Percentiles rank a stretch among this genome's conserved stretches.
These are phyloP conservation scores for Tretioscincus oriximinensis DNA, from an alignment of 2,113 vertebrate genomes.

Conservation along the genomic window DNA sequence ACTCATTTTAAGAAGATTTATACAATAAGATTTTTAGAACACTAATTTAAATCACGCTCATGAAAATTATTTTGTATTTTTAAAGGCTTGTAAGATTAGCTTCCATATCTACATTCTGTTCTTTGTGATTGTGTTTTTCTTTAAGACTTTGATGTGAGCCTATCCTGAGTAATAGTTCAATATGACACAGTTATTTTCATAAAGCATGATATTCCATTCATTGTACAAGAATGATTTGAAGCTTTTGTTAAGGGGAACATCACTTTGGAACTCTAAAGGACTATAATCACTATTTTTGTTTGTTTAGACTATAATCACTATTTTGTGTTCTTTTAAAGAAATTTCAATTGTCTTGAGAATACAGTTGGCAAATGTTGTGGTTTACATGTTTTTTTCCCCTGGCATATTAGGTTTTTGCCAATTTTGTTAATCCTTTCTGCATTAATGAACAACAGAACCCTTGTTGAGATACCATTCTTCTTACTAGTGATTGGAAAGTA, in stretches of 20 bases:
- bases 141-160: conserved; percentile 68
- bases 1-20: conserved; percentile 78
- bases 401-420: not conserved
- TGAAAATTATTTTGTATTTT: conserved; percentile 77
- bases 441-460: not conserved
- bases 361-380: not conserved
- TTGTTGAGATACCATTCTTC: accelerated
- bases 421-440: not conserved
- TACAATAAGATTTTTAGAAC: conserved; percentile 80
- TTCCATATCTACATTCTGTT: conserved; percentile 73
- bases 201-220: conserved; percentile 70
- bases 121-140: conserved; percentile 63
- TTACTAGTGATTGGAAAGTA: accelerated
- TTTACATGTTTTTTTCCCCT: not conserved
- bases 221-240: conserved; percentile 76
- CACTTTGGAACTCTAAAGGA: not conserved
- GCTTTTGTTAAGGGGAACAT: conserved; percentile 38
- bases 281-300: not conserved
- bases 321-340: conserved; percentile 7
- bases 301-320: not conserved
- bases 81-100: conserved; percentile 71
- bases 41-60: conserved; percentile 76
- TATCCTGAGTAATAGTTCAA: conserved; percentile 65
- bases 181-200: conserved; percentile 76
- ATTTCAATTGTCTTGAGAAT: not conserved